phyloP scores from a whole-genome alignment of 2,888 invertebrate genomes.

The Agonopterix alstromeriana region DNA sequence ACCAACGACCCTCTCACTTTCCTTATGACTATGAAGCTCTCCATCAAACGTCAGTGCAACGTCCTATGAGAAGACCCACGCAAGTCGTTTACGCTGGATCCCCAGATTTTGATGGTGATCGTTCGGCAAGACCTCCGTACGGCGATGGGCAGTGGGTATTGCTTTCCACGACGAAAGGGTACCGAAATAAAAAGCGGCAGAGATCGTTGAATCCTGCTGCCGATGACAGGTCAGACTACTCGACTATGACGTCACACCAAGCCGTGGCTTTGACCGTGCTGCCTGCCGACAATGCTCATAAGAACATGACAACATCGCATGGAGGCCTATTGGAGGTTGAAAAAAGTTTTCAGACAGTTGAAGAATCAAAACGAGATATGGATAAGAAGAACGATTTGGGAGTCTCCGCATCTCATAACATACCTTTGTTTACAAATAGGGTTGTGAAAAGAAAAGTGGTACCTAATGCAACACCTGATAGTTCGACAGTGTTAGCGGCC shows the following conservation, averaged over 20 bases:
- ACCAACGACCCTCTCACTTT: conserved; percentile 64
- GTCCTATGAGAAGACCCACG: conserved; percentile 58
- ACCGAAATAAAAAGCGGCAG: conserved; percentile 74
- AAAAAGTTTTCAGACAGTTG: conserved; percentile 82
- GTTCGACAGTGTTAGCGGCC: conserved; percentile 81
- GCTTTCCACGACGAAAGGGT: conserved; percentile 86
- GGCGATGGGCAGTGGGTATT: conserved; percentile 88
- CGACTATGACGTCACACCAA: conserved; percentile 65
- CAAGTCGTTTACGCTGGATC: conserved; percentile 70
- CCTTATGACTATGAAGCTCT: conserved; percentile 66
- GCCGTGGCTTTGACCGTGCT: conserved; percentile 83
- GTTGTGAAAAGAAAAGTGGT: conserved; percentile 47
- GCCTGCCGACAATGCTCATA: conserved; percentile 79
- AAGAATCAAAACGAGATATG: conserved; percentile 71
- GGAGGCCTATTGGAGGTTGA: conserved; percentile 86
- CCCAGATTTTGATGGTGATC: conserved; percentile 57
- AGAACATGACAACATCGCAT: conserved; percentile 81
- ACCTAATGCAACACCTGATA: conserved; percentile 61
- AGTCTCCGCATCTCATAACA: conserved; percentile 36
- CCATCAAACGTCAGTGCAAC: conserved; percentile 45
- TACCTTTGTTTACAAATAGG: conserved; percentile 40
- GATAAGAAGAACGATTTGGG: conserved; percentile 54
- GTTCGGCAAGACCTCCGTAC: conserved; percentile 76
- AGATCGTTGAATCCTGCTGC: conserved; percentile 44
- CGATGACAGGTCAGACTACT: conserved; percentile 36